Conservation (phyloP, 2,113 vertebrate species). For the Pristiophorus japonicus region DNA sequence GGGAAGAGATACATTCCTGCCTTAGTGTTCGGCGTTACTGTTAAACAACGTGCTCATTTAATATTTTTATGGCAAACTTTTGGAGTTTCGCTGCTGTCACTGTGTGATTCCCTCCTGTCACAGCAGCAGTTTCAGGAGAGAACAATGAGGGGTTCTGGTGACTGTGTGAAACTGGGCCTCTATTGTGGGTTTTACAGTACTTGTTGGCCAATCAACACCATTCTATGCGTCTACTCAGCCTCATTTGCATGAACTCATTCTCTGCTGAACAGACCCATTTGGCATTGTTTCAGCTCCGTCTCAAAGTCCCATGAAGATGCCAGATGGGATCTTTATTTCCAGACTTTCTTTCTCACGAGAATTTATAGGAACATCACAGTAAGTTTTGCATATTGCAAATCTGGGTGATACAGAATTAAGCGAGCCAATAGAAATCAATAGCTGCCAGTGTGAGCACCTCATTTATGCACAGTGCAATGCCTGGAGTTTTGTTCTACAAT, state of each 20-base stretch:
- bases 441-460: slow-evolving; percentile 1
- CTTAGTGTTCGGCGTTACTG: neutral
- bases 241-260: slow-evolving; percentile 34
- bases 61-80: neutral
- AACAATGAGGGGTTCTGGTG: slow-evolving; percentile 25
- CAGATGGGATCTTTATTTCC: slow-evolving; percentile 37
- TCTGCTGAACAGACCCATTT: slow-evolving; percentile 29
- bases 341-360: slow-evolving; percentile 37
- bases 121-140: slow-evolving; percentile 16
- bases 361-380: slow-evolving; percentile 32
- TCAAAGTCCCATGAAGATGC: slow-evolving; percentile 33
- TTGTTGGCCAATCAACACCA: slow-evolving; percentile 19
- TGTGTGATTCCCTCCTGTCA: slow-evolving; percentile 12
- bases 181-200: slow-evolving; percentile 34
- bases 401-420: slow-evolving; percentile 13
- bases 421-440: slow-evolving; percentile 22
- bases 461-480: slow-evolving; percentile 28
- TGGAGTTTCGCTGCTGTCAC: neutral
- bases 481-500: neutral
- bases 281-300: slow-evolving; percentile 25
- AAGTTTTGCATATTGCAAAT: slow-evolving; percentile 32
- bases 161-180: slow-evolving; percentile 32
- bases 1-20: neutral
- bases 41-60: neutral
- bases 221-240: slow-evolving; percentile 14